Evolutionary conservation across 30 jellyfish, hydroid and myxozoan genomes (phyloP), one percentile per base, ranked within the genome.

Genomic region (Catostylus mosaicus): DNA sequence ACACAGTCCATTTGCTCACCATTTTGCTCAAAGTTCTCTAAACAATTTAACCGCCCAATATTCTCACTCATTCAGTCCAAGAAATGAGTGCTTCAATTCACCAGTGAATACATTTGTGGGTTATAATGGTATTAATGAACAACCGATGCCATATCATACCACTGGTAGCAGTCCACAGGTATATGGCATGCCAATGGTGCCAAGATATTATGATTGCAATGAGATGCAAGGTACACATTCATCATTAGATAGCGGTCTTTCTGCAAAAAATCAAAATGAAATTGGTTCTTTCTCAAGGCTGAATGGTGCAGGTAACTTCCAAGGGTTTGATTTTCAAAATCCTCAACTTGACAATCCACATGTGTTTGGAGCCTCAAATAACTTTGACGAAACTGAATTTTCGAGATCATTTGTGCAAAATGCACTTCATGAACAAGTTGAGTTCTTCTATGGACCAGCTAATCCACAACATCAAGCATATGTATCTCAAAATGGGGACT

Each of bases 311-410:
- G 46, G 32, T 29, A 32, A 26, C 19, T 75, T 46, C 47, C 87
- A 75, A 54, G 78, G 87, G 18, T 78, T 76, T 50, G 91, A 87
- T 31, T 80, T 77, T 59, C 63, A 84, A 43, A 84, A 84, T 48
- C 95, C 95, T 7, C 73, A 40, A 3, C 35, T 80, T 0, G 96
- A 87, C 1, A 50, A 71, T 30, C 68, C 73, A 23, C 69, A 52
- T 7, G 19, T 36, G 32, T 23, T 62, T 18, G 88, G 60, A 33
- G 75, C 35, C 1, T 46, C 31, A 9, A 29, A 33, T 12, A 14
- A 8, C 32, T 79, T 79, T 65, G 75, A 79, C 24, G 82, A 67
- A n/a, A 75, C 76, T 12, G 75, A 40, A 27, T 79, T 79, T 33
- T 79, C 90, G 12, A 63, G 51, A 51, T 67, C 48, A 31, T 62